phyloP scores from a whole-genome alignment of 1,140 invertebrate species.

The Drosophila cardini region DNA sequence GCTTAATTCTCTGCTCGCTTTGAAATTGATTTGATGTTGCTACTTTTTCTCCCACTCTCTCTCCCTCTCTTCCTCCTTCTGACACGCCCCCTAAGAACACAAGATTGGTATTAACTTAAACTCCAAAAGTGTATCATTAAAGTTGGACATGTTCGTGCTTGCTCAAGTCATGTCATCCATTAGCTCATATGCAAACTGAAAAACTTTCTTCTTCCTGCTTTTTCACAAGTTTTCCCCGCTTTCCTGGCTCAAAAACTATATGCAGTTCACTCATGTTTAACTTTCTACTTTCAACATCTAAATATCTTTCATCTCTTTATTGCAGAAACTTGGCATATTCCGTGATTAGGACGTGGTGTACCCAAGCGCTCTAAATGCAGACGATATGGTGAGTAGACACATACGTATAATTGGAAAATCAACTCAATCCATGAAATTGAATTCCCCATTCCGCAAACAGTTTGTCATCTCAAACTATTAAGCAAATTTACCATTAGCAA shows the following conservation, averaged over 20 bases:
- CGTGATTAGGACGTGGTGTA: constrained; percentile 85
- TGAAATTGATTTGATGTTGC: constrained; percentile 68
- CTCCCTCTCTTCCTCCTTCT: constrained; percentile 25
- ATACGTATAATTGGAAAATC: constrained; percentile 1
- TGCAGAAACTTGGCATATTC: constrained; percentile 73
- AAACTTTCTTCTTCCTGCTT: constrained; percentile 18
- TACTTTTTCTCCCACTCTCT: constrained; percentile 3
- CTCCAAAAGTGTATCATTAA: constrained; percentile 41
- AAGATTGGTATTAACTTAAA: constrained; percentile 20
- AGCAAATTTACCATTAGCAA: background rate
- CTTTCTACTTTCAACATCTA: constrained; percentile 9
- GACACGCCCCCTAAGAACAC: constrained; percentile 31
- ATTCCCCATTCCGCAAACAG: constrained; percentile 3
- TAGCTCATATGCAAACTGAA: constrained; percentile 33
- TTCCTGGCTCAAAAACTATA: background rate
- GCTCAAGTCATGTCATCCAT: constrained; percentile 46
- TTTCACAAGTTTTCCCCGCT: background rate
- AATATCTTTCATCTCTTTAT: constrained; percentile 25
- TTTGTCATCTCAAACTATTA: background rate
- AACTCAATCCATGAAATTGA: constrained; percentile 7
- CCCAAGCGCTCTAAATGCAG: constrained; percentile 84
- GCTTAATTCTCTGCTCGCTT: constrained; percentile 60
- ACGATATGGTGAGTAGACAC: constrained; percentile 81
- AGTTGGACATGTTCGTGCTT: constrained; percentile 47
- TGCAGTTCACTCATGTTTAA: constrained; percentile 17